Evolutionary conservation across 2,888 invertebrate species (phyloP).

Genomic region (Aradus depressus): DNA sequence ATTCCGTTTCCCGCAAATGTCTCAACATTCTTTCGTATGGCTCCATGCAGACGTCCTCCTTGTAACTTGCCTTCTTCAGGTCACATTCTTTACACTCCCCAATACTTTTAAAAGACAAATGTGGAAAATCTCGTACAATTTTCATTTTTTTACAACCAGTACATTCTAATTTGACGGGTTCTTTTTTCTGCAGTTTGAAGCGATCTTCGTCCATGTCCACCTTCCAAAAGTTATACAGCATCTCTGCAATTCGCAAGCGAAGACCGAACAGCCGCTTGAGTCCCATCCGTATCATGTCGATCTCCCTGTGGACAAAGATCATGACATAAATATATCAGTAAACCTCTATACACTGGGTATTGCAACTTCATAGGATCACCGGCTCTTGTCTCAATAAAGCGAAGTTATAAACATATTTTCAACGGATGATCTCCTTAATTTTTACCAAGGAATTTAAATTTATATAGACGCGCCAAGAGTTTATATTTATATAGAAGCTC

Average conservation of each 20-base stretch:
- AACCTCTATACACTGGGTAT: conserved; percentile 47
- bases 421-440: too few relatives aligned
- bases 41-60: conserved; percentile 4
- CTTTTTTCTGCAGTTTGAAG: background rate
- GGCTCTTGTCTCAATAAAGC: too few relatives aligned
- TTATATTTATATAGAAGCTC: too few relatives aligned
- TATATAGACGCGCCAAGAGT: too few relatives aligned
- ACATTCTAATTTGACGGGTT: background rate
- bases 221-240: conserved; percentile 37
- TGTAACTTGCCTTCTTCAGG: background rate
- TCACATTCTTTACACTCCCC: conserved; percentile 6
- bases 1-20: too few relatives aligned
- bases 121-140: too few relatives aligned
- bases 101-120: too few relatives aligned
- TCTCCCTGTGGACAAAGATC: conserved; percentile 57
- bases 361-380: too few relatives aligned
- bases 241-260: conserved; percentile 50
- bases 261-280: conserved; percentile 52
- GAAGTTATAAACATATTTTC: too few relatives aligned
- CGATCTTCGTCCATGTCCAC: conserved; percentile 2
- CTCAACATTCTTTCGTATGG: too few relatives aligned
- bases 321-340: conserved; percentile 47
- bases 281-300: conserved; percentile 53
- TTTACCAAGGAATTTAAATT: too few relatives aligned
- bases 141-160: too few relatives aligned